Conservation (phyloP, 2,113 vertebrate genomes). For the Pagrus major region DNA sequence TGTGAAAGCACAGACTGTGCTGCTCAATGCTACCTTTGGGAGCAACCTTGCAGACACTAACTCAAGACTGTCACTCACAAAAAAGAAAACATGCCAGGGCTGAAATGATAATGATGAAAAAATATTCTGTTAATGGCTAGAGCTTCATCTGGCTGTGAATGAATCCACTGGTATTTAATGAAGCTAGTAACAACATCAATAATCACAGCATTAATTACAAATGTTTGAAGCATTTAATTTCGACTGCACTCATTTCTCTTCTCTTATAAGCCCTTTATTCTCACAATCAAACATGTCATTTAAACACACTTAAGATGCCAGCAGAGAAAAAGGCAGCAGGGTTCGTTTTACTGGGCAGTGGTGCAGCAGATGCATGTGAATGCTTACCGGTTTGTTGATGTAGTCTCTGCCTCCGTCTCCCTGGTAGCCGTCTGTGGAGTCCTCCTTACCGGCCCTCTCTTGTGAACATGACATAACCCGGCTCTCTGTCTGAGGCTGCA, state of each 20-base stretch:
- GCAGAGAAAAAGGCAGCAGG: constrained; percentile 29
- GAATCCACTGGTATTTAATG: background rate
- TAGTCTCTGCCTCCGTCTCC: constrained; percentile 61
- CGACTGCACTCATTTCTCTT: constrained; percentile 7
- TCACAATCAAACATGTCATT: constrained; percentile 36
- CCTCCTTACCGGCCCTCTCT: constrained; percentile 63
- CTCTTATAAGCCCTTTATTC: constrained; percentile 37
- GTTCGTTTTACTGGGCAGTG: background rate
- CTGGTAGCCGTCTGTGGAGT: constrained; percentile 64
- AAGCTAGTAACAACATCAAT: constrained; percentile 22
- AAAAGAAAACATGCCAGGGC: constrained; percentile 38
- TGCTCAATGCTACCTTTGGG: constrained; percentile 48
- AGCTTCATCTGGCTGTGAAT: constrained; percentile 15
- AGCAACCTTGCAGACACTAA: constrained; percentile 51
- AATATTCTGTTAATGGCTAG: constrained; percentile 15
- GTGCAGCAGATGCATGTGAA: constrained; percentile 46
- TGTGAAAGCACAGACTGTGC: constrained; percentile 22
- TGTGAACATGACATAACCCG: constrained; percentile 65
- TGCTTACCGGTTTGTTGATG: constrained; percentile 70
- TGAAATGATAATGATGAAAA: too few relatives aligned
- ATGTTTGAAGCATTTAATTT: constrained; percentile 1
- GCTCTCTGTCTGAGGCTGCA: constrained; percentile 74
- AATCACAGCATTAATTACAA: constrained; percentile 18
- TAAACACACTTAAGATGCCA: constrained; percentile 37
- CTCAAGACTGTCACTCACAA: constrained; percentile 55